Conservation (phyloP, 2,888 invertebrate genomes). For the Scrobipalpa costella region DNA sequence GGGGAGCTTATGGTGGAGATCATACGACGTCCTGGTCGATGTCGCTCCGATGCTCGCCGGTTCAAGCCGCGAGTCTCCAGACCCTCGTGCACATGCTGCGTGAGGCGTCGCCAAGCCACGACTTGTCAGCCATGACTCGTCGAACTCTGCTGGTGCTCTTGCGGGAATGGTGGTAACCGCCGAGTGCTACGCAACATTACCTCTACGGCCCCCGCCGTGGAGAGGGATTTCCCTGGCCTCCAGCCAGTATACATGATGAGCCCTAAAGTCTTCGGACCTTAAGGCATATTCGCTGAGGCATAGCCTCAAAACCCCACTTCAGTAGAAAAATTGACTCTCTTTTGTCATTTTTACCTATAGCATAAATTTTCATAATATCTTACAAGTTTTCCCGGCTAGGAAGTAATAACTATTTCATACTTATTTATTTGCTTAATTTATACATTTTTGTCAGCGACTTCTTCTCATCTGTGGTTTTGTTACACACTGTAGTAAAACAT, state of each 20-base stretch:
- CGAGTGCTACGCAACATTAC: background rate
- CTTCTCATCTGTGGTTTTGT: too few species aligned
- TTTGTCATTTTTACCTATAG: too few species aligned
- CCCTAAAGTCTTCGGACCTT: background rate
- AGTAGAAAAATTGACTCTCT: too few species aligned
- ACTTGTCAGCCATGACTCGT: background rate
- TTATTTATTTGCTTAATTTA: too few species aligned
- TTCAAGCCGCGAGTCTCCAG: constrained; percentile 2
- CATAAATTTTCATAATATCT: too few species aligned
- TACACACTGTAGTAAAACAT: too few species aligned
- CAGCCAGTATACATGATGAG: background rate
- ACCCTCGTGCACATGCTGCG: constrained; percentile 1
- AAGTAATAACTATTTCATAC: too few species aligned
- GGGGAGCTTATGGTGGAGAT: too few species aligned
- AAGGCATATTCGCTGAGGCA: background rate
- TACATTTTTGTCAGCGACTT: too few species aligned
- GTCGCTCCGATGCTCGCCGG: background rate
- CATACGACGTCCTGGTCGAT: too few species aligned
- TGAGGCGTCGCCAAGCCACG: constrained; percentile 6
- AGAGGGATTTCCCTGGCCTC: background rate
- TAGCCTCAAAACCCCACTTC: background rate
- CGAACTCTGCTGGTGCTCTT: constrained; percentile 2
- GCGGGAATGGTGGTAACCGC: background rate
- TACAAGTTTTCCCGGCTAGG: too few species aligned
- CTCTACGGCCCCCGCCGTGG: background rate